A percentile compares a stretch with the other conserved stretches of the same genome.
Conservation (phyloP, 2,888 invertebrate species). For the Ligdia adustata region DNA sequence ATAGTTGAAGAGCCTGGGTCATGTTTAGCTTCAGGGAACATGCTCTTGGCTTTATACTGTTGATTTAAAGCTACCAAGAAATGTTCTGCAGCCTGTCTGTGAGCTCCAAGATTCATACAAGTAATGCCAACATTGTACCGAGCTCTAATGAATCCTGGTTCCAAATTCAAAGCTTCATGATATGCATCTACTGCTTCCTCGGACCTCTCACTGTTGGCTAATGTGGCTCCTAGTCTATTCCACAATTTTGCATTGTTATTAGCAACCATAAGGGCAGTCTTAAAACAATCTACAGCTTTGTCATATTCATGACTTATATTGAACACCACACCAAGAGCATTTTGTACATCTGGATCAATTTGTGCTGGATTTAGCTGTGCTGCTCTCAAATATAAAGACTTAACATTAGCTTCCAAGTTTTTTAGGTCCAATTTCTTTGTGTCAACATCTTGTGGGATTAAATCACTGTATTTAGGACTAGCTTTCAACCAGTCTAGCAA, state of each 20-base stretch:
- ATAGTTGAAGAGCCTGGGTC: conserved; percentile 94
- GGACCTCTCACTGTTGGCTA: conserved; percentile 97
- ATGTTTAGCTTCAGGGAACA: conserved; percentile 56
- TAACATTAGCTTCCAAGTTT: conserved; percentile 85
- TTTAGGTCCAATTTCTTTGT: conserved; percentile 70
- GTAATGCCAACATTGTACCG: conserved; percentile 99
- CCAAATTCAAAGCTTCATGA: conserved; percentile 93
- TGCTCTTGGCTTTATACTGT: conserved; percentile 87
- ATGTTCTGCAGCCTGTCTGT: conserved; percentile 98
- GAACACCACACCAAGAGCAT: conserved; percentile 97
- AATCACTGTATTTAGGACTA: conserved; percentile 92
- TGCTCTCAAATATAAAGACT: conserved; percentile 90
- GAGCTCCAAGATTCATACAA: conserved; percentile 97
- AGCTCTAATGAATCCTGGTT: conserved; percentile 98
- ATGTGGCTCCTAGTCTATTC: conserved; percentile 98
- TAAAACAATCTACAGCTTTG: conserved; percentile 98
- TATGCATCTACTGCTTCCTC: conserved; percentile 99
- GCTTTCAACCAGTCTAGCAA: conserved; percentile 90
- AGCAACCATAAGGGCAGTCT: conserved; percentile 92
- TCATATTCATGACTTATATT: conserved; percentile 97
- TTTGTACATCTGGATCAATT: conserved; percentile 96
- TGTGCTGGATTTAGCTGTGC: conserved; percentile 89
- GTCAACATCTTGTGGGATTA: conserved; percentile 84
- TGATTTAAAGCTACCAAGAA: conserved; percentile 96
- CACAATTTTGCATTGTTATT: conserved; percentile 94